Evolutionary conservation across 2,888 invertebrate genomes (phyloP).

Genomic region (Drosophila sordidula): DNA sequence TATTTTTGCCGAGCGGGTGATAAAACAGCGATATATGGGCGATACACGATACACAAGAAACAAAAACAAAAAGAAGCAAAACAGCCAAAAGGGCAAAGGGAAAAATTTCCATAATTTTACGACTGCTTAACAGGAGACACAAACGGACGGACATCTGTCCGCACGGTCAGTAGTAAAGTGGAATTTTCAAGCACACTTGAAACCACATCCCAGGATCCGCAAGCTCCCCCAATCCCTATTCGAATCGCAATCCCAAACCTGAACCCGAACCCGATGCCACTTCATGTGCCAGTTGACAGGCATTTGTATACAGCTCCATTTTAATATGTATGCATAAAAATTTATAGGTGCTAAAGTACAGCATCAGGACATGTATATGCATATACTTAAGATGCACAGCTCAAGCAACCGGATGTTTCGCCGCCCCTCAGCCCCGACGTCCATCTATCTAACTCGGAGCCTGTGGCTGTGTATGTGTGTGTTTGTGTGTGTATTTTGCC

Average conservation of each 20-base stretch:
- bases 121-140: constrained; percentile 54
- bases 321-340: constrained; percentile 77
- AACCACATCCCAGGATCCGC: constrained; percentile 39
- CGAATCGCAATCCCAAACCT: background rate
- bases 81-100: constrained; percentile 37
- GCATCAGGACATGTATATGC: constrained; percentile 71
- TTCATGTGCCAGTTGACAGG: constrained; percentile 49
- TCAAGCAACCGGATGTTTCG: constrained; percentile 1
- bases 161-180: constrained; percentile 58
- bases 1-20: constrained; percentile 1
- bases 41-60: constrained; percentile 3
- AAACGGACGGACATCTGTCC: constrained; percentile 1
- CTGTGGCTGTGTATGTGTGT: background rate
- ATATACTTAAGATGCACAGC: constrained; percentile 54
- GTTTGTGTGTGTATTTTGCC: background rate
- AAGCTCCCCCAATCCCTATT: background rate
- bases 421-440: too few relatives aligned
- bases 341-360: constrained; percentile 76
- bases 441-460: background rate
- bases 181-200: constrained; percentile 62
- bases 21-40: constrained; percentile 18
- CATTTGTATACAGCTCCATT: constrained; percentile 46
- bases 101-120: constrained; percentile 80
- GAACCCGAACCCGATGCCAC: constrained; percentile 6
- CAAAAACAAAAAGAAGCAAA: background rate